Base-by-base conservation (phyloP, 2,113 vertebrate species). In the Mugil cephalus region DNA sequence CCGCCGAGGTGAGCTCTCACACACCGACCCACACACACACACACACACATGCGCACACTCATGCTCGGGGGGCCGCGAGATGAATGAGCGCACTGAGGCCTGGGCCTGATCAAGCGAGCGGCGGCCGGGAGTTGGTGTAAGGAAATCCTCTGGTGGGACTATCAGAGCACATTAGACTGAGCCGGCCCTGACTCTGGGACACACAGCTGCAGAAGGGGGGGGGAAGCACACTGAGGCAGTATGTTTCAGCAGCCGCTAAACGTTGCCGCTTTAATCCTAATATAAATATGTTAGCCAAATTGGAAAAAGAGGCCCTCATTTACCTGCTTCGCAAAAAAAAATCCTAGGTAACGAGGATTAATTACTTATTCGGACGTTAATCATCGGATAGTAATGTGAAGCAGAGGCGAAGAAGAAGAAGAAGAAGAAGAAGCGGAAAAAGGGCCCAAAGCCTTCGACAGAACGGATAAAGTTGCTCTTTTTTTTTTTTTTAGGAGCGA, bases 121-220 rank as follows among this genome's bases (percentile, higher is more conserved):
- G 92, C 80, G 87, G 89, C 88, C 51, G 56, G 11, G 86, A 79
- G 87, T 80, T 52, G 88, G 80, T 88, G 91, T 89, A 87, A 83
- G 92, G 88, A 91, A 92, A 90, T 59, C 75, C 93, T 94, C 88
- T 91, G 50, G 79, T 87, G 89, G 86, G 92, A 91, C 94, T 66
- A 94, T 95, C 93, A 94, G 89, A 91, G 92, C 69, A 2, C 71
- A 94, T 95, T 94, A 95, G 4, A 91, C 75, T 92, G 91, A 95
- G 90, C 92, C 85, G 91, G 89, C 81, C 88, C 87, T 34, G 89
- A 91, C 80, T 82, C 81, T 12, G 88, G 85, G 88, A 87, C 85
- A 87, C 86, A 88, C 92, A 95, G 92, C 91, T 93, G 90, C 70
- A 75, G 34, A 35, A 12, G 17, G n/a, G n/a, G n/a, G n/a, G 47